Evolutionary conservation across 2,888 invertebrate species (phyloP), one percentile per base, ranked within the genome.

Genomic region (Sinodicranocentrus sp.): DNA sequence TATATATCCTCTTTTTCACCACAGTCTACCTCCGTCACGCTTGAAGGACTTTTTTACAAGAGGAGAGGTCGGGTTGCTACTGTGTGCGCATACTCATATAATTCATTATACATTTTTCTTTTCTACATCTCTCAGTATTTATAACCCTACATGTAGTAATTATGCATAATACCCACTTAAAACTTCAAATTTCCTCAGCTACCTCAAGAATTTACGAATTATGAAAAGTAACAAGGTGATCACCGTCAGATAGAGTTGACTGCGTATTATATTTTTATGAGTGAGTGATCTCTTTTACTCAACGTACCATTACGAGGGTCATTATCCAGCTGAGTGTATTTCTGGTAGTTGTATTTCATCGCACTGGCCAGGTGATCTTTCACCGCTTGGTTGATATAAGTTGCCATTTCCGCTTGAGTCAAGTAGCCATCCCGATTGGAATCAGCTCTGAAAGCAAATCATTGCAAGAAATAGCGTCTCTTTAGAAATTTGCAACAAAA

Each of bases 321-420:
- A 61, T 92, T 92, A 89, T 95, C 95, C 57, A 95, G 94, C 48
- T 92, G 91, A 21, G 93, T 92, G 89, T 95, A 95, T 19, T 94
- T 90, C 0, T 93, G 92, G 72, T 93, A 93, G 90, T 95, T 95
- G 88, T 93, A 93, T 89, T 92, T 91, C 87, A 94, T 92, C 0
- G 94, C 94, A 77, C 92, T 91, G 28, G 93, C 92, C 85, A 95
- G 94, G 89, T 95, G 95, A 80, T 94, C 93, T 39, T 93, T 92
- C 61, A 94, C 94, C 90, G 93, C 94, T 15, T 91, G 90, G 86
- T 94, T 92, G 33, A 95, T 94, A 92, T 94, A 94, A 86, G 92
- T 91, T 0, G 94, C 92, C 73, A 95, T 89, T 90, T 95, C 95
- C 86, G 92, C 92, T 21, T 93, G 92, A 85, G 92, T 93, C 61